Base-by-base conservation (phyloP, 2,888 invertebrate genomes). In the Xylocampa areola region DNA sequence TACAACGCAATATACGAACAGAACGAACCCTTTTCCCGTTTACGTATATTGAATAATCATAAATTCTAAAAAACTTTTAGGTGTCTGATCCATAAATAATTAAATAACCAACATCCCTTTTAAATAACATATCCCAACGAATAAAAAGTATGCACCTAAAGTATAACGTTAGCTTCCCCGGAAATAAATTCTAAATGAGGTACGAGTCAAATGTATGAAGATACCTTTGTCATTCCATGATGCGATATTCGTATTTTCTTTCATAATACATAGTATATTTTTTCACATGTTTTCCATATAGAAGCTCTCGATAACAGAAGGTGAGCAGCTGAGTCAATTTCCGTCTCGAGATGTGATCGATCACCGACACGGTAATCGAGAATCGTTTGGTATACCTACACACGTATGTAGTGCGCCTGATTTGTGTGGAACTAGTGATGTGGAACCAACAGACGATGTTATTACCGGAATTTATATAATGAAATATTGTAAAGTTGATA, bases 341-440 rank as follows among this genome's bases (percentile, higher is more conserved):
- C 85, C 83, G 73, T 72, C 68, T 73, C 67, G 69, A 77, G 69
- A 82, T 78, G 76, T 80, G 84, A 86, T 86, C 85, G 80, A 86
- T 86, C 81, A 82, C 68, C 64, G 57, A 43, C 68, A 59, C 55
- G 49, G 58, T 69, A 67, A 70, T 64, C 59, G 68, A 61, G 59
- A 68, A 61, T 64, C 68, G 67, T 49, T 54, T 45, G 36, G 17
- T 68, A 61, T 35, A n/a, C n/a, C n/a, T n/a, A 32, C 4, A 11
- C 47, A 54, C 7, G 4, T 53, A 44, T 16, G 16, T 57, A 45
- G 43, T 25, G 8, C 32, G 49, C 45, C 30, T 63, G 63, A 57
- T 63, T 55, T 48, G 47, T 64, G 50, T 54, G 51, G 40, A 64
- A 43, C 58, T 64, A 50, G 49, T 65, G 53, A 52, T 27, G 53